Evolutionary conservation across 2,888 invertebrate genomes (phyloP).

Genomic region (Oegoconia quadripuncta): DNA sequence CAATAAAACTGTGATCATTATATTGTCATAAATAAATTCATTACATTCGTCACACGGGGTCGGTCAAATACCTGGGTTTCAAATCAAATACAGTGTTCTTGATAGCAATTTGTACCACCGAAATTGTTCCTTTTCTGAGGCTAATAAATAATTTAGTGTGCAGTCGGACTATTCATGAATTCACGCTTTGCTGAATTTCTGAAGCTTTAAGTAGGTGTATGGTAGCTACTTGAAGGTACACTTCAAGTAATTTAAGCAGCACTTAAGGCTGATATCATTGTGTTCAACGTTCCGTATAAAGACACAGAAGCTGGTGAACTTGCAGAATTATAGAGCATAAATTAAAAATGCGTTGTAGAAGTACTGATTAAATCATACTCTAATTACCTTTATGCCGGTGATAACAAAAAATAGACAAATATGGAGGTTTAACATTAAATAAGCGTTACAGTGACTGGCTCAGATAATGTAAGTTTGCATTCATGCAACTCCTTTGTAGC

Average conservation of each 20-base stretch:
- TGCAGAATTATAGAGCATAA: constrained; percentile 25
- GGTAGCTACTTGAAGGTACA: constrained; percentile 31
- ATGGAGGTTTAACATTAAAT: not conserved
- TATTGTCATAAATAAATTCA: constrained; percentile 54
- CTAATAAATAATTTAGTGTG: constrained; percentile 59
- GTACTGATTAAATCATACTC: constrained; percentile 7
- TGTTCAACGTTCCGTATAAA: constrained; percentile 38
- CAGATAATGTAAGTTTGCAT: constrained; percentile 31
- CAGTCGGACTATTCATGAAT: constrained; percentile 38
- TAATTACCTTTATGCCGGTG: not conserved
- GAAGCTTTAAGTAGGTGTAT: constrained; percentile 36
- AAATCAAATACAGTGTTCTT: constrained; percentile 55
- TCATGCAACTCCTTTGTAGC: constrained; percentile 18
- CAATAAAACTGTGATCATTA: constrained; percentile 40
- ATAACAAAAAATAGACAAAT: not conserved
- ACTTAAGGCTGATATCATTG: constrained; percentile 32
- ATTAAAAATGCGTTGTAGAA: constrained; percentile 17
- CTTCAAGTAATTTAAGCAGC: constrained; percentile 34
- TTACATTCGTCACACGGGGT: constrained; percentile 42
- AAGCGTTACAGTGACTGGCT: constrained; percentile 3
- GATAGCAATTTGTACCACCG: constrained; percentile 50
- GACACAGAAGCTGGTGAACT: constrained; percentile 24
- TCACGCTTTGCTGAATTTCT: constrained; percentile 45
- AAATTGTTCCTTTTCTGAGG: constrained; percentile 50
- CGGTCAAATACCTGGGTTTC: constrained; percentile 71